Evolutionary conservation across 2,113 vertebrate genomes (phyloP).

Genomic region (Hippotragus niger): DNA sequence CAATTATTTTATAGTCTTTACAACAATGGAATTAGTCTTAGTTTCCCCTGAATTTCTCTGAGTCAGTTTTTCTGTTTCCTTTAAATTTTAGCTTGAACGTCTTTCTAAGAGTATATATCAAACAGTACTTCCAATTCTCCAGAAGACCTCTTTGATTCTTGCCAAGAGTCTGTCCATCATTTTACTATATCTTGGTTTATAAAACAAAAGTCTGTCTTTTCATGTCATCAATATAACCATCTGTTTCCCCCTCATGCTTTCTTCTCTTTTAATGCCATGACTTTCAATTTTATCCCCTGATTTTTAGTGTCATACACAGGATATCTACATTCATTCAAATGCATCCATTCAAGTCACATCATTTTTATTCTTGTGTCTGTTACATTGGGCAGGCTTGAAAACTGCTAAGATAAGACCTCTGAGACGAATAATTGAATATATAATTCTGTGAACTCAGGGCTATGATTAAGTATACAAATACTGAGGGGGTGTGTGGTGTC

Average conservation of each 20-base stretch:
- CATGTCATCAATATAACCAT: not conserved
- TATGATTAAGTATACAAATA: not conserved
- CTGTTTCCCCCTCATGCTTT: not conserved
- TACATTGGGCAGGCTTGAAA: not conserved
- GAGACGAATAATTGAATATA: not conserved
- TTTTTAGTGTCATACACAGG: not conserved
- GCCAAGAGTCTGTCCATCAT: not conserved
- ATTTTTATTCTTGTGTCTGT: not conserved
- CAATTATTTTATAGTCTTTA: not conserved
- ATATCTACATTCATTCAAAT: not conserved
- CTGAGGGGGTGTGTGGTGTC: not conserved
- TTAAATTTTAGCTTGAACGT: constrained; percentile 4
- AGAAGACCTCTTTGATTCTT: not conserved
- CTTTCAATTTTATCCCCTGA: not conserved
- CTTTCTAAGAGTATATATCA: not conserved
- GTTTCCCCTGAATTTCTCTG: not conserved
- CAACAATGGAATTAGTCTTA: not conserved
- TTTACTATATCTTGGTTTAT: not conserved
- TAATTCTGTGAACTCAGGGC: not conserved
- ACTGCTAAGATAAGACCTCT: not conserved
- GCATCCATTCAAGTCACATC: not conserved
- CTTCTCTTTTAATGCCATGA: not conserved
- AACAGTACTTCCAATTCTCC: not conserved
- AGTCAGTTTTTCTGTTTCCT: not conserved
- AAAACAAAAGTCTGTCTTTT: not conserved